These are phyloP conservation scores for Drosophila falleni DNA, from an alignment of 2,888 invertebrate genomes.

Conservation along the genomic window DNA sequence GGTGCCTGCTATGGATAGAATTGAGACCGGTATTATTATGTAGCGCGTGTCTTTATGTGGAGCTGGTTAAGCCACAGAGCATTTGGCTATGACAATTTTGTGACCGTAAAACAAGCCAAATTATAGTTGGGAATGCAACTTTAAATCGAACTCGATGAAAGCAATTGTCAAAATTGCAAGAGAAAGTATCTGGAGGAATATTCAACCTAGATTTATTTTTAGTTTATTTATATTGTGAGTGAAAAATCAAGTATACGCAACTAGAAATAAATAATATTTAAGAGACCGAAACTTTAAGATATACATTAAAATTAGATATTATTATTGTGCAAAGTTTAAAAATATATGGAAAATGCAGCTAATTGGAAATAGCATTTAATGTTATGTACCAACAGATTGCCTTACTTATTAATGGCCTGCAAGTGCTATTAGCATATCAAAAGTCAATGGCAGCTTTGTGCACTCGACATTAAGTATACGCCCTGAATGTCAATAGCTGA, in stretches of 20 bases:
- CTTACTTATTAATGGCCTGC: not conserved
- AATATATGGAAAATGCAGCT: not conserved
- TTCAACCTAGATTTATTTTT: not conserved
- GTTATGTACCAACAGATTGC: conserved; percentile 15
- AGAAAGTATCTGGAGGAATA: not conserved
- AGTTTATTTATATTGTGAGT: conserved; percentile 5
- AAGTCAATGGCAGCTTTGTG: conserved; percentile 46
- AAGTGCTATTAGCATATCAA: conserved; percentile 18
- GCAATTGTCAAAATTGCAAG: conserved; percentile 18
- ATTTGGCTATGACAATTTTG: conserved; percentile 55
- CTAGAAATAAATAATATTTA: not conserved
- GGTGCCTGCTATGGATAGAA: conserved; percentile 25
- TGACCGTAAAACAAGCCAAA: conserved; percentile 45
- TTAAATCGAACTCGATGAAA: conserved; percentile 26
- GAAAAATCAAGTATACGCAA: conserved; percentile 13
- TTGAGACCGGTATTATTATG: conserved; percentile 62
- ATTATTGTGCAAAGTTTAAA: not conserved
- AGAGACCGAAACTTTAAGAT: not conserved
- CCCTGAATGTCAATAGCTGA: conserved; percentile 45
- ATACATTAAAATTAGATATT: not conserved
- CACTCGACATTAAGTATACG: conserved; percentile 58
- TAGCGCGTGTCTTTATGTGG: conserved; percentile 58
- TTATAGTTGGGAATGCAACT: conserved; percentile 36
- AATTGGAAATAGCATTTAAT: conserved; percentile 1
- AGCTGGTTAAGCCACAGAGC: conserved; percentile 45